Conservation (phyloP, 2,888 invertebrate genomes). For the Willowsia nigromaculata region DNA sequence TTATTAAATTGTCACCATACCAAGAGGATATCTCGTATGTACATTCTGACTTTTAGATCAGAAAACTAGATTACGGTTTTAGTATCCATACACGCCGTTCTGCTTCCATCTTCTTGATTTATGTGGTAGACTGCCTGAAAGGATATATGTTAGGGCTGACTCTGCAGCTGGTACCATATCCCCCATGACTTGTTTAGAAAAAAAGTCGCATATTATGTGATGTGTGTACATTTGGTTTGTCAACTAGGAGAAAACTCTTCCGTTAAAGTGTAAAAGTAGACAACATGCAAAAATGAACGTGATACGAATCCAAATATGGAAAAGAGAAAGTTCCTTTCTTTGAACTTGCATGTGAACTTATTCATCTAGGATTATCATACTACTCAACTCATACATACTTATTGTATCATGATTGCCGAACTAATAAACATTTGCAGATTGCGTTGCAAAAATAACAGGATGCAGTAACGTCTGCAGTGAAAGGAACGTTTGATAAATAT, state of each 20-base stretch:
- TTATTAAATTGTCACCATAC: too few species aligned
- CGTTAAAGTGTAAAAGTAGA: not conserved
- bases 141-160: too few species aligned
- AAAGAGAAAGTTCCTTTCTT: too few species aligned
- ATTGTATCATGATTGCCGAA: not conserved
- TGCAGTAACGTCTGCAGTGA: not conserved
- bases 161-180: not conserved
- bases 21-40: too few species aligned
- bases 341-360: too few species aligned
- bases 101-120: too few species aligned
- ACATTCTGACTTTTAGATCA: too few species aligned
- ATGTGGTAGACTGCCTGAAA: too few species aligned
- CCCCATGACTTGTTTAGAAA: not conserved
- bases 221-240: not conserved
- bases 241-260: not conserved
- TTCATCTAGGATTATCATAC: too few species aligned
- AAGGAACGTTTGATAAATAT: not conserved
- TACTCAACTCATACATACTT: too few species aligned
- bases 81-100: too few species aligned
- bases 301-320: not conserved
- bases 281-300: not conserved
- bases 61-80: too few species aligned
- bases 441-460: not conserved
- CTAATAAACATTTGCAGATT: not conserved
- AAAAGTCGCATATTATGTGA: not conserved